Percentiles rank a stretch among this genome's conserved stretches.
phyloP scores from a whole-genome alignment of 2,113 vertebrate genomes.

The Ochotona princeps region DNA sequence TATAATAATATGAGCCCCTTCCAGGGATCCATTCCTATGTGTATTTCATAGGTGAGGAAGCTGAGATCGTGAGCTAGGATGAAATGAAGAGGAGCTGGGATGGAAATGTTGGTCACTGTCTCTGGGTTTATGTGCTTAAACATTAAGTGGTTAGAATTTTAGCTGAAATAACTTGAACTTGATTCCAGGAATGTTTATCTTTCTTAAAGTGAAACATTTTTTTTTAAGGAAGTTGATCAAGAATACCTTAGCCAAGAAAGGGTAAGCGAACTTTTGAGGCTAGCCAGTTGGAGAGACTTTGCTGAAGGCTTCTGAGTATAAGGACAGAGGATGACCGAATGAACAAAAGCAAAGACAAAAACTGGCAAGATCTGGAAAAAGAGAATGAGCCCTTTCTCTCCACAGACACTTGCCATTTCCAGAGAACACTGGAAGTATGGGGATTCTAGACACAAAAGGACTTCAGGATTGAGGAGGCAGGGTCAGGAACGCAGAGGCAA shows the following conservation, averaged over 20 bases:
- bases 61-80: not conserved
- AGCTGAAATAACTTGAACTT: not conserved
- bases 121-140: not conserved
- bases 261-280: not conserved
- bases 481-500: not conserved
- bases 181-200: slow-evolving; percentile 2
- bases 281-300: not conserved
- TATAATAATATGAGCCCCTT: not conserved
- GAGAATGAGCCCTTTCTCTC: not conserved
- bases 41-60: not conserved
- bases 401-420: not conserved
- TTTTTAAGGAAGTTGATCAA: not conserved
- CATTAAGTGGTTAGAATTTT: not conserved
- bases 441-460: not conserved
- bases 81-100: not conserved
- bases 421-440: not conserved
- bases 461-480: not conserved
- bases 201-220: too few relatives aligned
- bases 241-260: not conserved
- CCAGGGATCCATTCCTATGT: not conserved
- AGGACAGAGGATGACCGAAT: not conserved
- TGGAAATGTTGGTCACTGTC: not conserved
- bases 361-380: not conserved
- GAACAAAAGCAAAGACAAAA: not conserved
- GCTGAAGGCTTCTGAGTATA: not conserved